phyloP scores from a whole-genome alignment of 2,888 invertebrate genomes.

The Brachypalpus laphriformis region DNA sequence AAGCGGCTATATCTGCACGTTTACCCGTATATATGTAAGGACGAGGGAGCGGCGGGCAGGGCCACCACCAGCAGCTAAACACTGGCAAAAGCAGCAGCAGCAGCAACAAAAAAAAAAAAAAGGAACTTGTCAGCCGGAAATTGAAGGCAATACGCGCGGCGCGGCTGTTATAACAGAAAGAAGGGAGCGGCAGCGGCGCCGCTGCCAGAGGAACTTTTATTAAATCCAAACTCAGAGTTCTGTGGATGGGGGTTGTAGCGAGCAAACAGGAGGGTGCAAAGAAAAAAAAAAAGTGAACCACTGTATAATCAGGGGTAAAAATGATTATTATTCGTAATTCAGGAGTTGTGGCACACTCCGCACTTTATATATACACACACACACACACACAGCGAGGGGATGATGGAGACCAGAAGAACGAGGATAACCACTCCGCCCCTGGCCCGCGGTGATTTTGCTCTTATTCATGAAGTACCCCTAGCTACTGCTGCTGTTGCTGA shows the following conservation, averaged over 20 bases:
- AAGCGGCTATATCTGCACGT: conserved; percentile 31
- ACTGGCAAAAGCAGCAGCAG: conserved; percentile 15
- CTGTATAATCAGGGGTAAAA: conserved; percentile 71
- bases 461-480: conserved; percentile 69
- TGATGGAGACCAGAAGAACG: not conserved
- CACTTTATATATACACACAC: conserved; percentile 20
- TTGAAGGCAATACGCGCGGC: conserved; percentile 66
- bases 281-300: conserved; percentile 51
- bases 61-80: conserved; percentile 50
- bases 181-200: conserved; percentile 29
- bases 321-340: conserved; percentile 73
- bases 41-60: conserved; percentile 18
- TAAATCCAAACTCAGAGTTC: conserved; percentile 56
- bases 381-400: not conserved
- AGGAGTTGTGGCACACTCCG: conserved; percentile 68
- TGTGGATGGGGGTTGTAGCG: not conserved
- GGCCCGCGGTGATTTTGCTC: conserved; percentile 60
- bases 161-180: conserved; percentile 43
- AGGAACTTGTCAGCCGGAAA: conserved; percentile 71
- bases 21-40: conserved; percentile 23
- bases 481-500: conserved; percentile 14
- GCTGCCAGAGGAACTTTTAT: conserved; percentile 64
- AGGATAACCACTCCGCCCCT: conserved; percentile 21
- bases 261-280: conserved; percentile 11
- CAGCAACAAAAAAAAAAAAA: conserved; percentile 36